Evolutionary conservation across 2,888 invertebrate species (phyloP), one percentile per base, ranked within the genome.

Genomic region (Hemithea aestivaria): DNA sequence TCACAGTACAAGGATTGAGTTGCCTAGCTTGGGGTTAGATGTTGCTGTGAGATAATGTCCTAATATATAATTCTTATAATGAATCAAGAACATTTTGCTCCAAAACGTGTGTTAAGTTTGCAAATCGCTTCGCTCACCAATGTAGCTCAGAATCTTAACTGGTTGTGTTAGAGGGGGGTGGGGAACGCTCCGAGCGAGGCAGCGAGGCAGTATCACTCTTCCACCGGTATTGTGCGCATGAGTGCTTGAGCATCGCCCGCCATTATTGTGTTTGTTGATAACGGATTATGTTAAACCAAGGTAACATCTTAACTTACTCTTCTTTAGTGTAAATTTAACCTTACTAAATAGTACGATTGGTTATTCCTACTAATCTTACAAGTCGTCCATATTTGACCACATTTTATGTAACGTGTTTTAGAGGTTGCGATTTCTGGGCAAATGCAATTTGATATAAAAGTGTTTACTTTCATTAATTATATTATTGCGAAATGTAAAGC

Each of bases 331-430:
- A n/a, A n/a, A n/a, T n/a, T n/a, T n/a, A n/a, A n/a, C n/a, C n/a
- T n/a, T n/a, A n/a, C n/a, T n/a, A n/a, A n/a, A n/a, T n/a, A n/a
- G 35, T 38, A 10, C 20, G 45, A 53, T 54, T 53, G 53, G 56
- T 56, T 53, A 27, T 35, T 36, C 41, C 44, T 45, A 35, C 40
- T 34, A 32, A 40, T 45, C 42, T 45, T 44, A 43, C 32, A 30
- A 40, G 43, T 35, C 40, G 31, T 39, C 49, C 45, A 50, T 45
- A 30, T 47, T 50, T 43, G 49, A 47, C 40, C 40, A 38, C 37
- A 45, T 43, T 45, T 45, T 35, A 27, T 32, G 34, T 23, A 31
- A 35, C 27, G 30, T 31, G 35, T 38, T 43, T 32, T 32, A 33
- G 33, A 29, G 11, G 10, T 22, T 25, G 10, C 16, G 5, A 16